These are phyloP conservation scores for Callyntrura guangdongensis DNA, from an alignment of 2,888 invertebrate genomes.

Conservation along the genomic window DNA sequence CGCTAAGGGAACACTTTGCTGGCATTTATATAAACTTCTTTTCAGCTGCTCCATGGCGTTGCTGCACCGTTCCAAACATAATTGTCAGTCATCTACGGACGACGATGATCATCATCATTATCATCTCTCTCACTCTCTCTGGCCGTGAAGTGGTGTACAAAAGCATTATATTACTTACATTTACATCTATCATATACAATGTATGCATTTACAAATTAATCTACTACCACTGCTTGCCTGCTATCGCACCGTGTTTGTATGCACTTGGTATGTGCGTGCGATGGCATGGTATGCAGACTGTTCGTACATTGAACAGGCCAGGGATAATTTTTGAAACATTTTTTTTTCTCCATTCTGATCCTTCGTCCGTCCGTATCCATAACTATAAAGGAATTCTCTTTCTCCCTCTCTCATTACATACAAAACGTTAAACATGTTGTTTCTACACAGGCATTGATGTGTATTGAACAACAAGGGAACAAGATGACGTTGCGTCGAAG, in stretches of 20 bases:
- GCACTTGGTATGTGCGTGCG: not conserved
- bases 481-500: not conserved
- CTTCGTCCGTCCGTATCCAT: constrained; percentile 27
- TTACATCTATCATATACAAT: not conserved
- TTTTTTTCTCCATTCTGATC: not conserved
- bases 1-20: constrained; percentile 34
- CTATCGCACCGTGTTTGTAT: not conserved
- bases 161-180: not conserved
- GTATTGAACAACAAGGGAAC: constrained; percentile 4
- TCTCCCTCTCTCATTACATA: not conserved
- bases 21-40: constrained; percentile 21
- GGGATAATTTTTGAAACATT: not conserved
- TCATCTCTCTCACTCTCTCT: constrained; percentile 5
- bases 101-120: not conserved
- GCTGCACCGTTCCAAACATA: constrained; percentile 26
- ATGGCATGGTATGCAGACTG: not conserved
- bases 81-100: constrained; percentile 27
- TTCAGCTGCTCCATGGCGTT: constrained; percentile 50
- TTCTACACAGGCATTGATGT: constrained; percentile 40
- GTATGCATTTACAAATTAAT: constrained; percentile 4
- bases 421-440: constrained; percentile 18
- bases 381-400: constrained; percentile 23
- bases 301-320: not conserved
- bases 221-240: not conserved
- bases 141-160: not conserved